Percentiles rank a stretch among this genome's conserved stretches.
Conservation (phyloP, 2,797 vertebrate genomes). For the Urocyon cinereoargenteus region DNA sequence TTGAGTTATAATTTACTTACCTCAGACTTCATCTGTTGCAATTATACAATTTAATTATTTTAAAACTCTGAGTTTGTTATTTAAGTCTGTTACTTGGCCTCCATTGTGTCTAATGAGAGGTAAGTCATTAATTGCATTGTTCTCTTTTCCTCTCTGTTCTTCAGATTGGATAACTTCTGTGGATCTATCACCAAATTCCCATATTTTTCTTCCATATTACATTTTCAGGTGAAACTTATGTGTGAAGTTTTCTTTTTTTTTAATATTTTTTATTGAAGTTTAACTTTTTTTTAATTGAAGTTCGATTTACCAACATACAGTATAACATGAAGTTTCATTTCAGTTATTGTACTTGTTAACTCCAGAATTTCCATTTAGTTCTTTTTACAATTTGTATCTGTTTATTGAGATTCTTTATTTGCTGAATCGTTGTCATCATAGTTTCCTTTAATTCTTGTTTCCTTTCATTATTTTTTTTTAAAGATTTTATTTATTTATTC, state of each 20-base stretch:
- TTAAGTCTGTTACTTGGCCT: background rate
- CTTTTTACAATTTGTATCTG: background rate
- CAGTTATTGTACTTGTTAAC: background rate
- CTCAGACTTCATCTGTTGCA: background rate
- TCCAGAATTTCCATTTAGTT: slow-evolving; percentile 25
- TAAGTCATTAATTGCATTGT: background rate
- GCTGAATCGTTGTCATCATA: background rate
- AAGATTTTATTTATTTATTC: too few species aligned
- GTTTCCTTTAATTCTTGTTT: slow-evolving; percentile 30
- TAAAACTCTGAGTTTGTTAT: background rate
- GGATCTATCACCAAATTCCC: background rate
- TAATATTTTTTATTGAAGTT: too few species aligned
- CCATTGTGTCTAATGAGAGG: slow-evolving; percentile 27
- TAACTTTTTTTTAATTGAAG: too few species aligned
- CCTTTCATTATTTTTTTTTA: background rate
- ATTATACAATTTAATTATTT: background rate
- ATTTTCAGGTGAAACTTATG: background rate
- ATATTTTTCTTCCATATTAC: background rate
- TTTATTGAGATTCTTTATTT: slow-evolving; percentile 43
- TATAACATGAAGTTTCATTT: background rate
- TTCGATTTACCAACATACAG: too few species aligned
- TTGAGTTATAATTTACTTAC: slow-evolving; percentile 7
- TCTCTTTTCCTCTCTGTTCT: background rate
- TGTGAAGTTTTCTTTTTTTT: background rate
- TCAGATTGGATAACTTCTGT: slow-evolving; percentile 1